phyloP scores from a whole-genome alignment of 2,113 vertebrate species.

The Chloropsis hardwickii region DNA sequence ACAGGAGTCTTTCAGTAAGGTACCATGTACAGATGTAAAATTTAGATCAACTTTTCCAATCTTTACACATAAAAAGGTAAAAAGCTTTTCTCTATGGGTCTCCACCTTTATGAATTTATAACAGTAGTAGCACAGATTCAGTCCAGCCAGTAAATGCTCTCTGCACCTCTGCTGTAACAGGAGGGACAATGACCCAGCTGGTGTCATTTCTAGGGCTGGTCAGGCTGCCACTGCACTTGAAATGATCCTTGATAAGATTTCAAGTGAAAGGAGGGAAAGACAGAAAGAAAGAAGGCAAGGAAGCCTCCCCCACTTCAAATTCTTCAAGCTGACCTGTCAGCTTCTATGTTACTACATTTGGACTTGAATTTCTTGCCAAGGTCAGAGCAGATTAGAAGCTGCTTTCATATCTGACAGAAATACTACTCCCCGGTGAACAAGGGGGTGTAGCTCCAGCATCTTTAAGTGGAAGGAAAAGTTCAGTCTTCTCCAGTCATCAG shows the following conservation, averaged over 20 bases:
- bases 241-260: constrained; percentile 39
- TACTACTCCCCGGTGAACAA: constrained; percentile 29
- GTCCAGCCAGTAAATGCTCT: neutral
- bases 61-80: neutral
- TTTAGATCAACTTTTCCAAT: neutral
- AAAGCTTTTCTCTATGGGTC: neutral
- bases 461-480: constrained; percentile 8
- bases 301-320: constrained; percentile 40
- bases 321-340: constrained; percentile 57
- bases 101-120: neutral
- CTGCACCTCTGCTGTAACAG: neutral
- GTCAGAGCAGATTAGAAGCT: constrained; percentile 55
- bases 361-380: constrained; percentile 62
- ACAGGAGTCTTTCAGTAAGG: neutral
- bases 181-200: neutral
- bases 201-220: neutral
- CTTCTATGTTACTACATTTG: constrained; percentile 63
- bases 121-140: fast-evolving
- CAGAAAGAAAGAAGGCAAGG: neutral
- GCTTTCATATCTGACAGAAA: constrained; percentile 50
- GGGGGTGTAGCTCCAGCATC: neutral
- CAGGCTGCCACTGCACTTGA: neutral
- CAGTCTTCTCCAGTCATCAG: neutral
- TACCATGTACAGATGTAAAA: neutral
- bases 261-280: neutral